Conservation (phyloP, 2,888 invertebrate genomes). For the Muscina levida region DNA sequence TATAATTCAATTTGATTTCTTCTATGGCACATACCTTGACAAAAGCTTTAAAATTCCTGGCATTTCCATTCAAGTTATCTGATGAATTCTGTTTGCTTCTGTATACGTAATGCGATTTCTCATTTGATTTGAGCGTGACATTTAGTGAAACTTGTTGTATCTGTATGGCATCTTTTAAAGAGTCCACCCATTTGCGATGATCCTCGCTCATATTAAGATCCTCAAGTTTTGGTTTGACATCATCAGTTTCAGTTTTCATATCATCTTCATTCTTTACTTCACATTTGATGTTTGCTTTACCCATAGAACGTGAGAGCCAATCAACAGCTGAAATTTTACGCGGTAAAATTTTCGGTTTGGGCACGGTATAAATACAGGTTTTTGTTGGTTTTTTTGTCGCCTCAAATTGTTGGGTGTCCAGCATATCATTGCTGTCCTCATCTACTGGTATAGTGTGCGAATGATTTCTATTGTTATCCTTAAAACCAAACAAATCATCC, state of each 20-base stretch:
- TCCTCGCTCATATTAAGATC: constrained; percentile 60
- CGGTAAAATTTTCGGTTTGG: constrained; percentile 68
- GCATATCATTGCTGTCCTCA: constrained; percentile 64
- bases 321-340: constrained; percentile 69
- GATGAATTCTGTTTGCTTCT: constrained; percentile 33
- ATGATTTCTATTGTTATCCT: constrained; percentile 20
- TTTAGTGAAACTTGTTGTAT: constrained; percentile 68
- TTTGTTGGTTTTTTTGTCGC: constrained; percentile 53
- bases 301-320: constrained; percentile 75
- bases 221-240: constrained; percentile 42
- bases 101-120: constrained; percentile 54
- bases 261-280: constrained; percentile 48
- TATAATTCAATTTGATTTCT: neutral
- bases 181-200: constrained; percentile 71
- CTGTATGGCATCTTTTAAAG: constrained; percentile 73
- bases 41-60: constrained; percentile 77
- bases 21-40: constrained; percentile 73
- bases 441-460: constrained; percentile 36
- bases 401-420: constrained; percentile 68
- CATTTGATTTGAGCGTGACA: constrained; percentile 32
- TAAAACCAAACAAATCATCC: constrained; percentile 70
- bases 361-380: constrained; percentile 53
- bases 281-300: constrained; percentile 68
- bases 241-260: constrained; percentile 34
- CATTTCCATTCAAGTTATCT: constrained; percentile 58